A percentile compares a stretch with the other conserved stretches of the same genome.
These are phyloP conservation scores for Dipodomys stephensi DNA, from an alignment of 2,113 vertebrate species.

Conservation along the genomic window DNA sequence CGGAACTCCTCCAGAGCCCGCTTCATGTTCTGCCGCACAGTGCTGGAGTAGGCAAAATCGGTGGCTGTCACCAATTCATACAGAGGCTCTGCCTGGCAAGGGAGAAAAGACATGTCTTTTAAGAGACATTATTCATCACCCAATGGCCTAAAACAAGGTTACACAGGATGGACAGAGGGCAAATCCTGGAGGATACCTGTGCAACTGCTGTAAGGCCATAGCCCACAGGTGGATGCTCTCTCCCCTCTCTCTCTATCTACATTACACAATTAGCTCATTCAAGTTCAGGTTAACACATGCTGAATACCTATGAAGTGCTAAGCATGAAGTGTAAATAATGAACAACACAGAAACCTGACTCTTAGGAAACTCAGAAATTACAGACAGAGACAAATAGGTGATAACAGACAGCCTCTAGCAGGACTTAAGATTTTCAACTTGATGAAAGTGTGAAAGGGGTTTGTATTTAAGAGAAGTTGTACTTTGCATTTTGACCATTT, in stretches of 20 bases:
- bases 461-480: not conserved
- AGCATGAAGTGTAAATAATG: not conserved
- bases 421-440: not conserved
- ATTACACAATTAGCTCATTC: not conserved
- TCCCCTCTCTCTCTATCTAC: not conserved
- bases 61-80: conserved; percentile 91
- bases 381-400: not conserved
- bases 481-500: not conserved
- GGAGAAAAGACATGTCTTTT: not conserved
- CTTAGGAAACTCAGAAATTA: not conserved
- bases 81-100: conserved; percentile 89
- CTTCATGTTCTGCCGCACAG: conserved; percentile 91
- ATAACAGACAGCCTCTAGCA: not conserved
- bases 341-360: not conserved
- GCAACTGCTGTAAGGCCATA: not conserved
- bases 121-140: not conserved
- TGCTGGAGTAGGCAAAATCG: conserved; percentile 85
- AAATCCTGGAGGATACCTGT: fast-evolving
- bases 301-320: not conserved
- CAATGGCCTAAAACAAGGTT: not conserved
- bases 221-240: not conserved
- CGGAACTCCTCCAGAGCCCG: conserved; percentile 91
- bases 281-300: not conserved
- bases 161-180: not conserved
- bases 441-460: not conserved